Evolutionary conservation across 2,113 vertebrate species (phyloP), one percentile per base, ranked within the genome.

Genomic region (Callorhinus ursinus): DNA sequence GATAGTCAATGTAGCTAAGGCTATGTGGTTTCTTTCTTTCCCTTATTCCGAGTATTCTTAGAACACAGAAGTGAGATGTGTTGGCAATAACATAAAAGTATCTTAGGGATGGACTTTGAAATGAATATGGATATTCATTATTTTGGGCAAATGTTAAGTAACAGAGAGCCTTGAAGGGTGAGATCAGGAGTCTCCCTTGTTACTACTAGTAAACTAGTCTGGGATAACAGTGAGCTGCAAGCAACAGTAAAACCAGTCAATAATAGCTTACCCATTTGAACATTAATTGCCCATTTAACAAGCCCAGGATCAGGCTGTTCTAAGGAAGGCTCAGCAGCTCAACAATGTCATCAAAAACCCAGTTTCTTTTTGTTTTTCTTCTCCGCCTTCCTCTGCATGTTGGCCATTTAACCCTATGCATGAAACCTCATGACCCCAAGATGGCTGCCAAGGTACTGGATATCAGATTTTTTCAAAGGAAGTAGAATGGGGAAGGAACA

Each of bases 81-180:
- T 53, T 39, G 80, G 5, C 67, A 87, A 18, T 28, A 74, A 87
- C 16, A 11, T 36, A 42, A 80, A 39, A 77, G 18, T 14, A 33
- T 67, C 65, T 88, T 69, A 81, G 84, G 39, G 31, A 7, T 84
- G 28, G n/a, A 33, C 76, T 83, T 88, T 79, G 89, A 65, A 84
- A 71, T 69, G 18, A 96, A 39, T 74, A 46, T 18, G 3, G 53
- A 28, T 59, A n/a, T 22, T 61, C 39, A 21, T 65, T 94, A 28
- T 24, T 96, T 89, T 86, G 71, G 80, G 90, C 86, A 49, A 31
- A 65, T 46, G n/a, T 36, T 89, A 82, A 86, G 8, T 90, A 55
- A 49, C 14, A 67, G 89, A 95, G 86, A 87, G 21, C 11, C 57
- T 59, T 74, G 59, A 72, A 76, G 39, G 74, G 31, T 86, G 39